These are phyloP conservation scores for Gobius niger DNA, from an alignment of 2,113 vertebrate species.

Conservation along the genomic window DNA sequence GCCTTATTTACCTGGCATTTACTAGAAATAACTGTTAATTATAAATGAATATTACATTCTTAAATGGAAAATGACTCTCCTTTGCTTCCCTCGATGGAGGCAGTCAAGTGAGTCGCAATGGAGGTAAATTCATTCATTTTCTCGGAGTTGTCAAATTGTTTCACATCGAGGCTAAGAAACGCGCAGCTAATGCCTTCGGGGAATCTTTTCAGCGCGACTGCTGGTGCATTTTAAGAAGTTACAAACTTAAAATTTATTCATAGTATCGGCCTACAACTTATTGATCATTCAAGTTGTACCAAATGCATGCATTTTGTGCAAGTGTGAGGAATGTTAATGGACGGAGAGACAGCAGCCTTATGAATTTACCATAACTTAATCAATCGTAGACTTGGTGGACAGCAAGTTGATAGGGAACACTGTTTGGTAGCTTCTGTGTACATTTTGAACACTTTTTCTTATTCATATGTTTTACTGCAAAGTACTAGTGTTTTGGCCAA, in stretches of 20 bases:
- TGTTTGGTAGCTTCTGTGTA: not conserved
- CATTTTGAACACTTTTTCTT: not conserved
- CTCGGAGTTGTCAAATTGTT: conserved; percentile 29
- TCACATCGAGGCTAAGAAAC: conserved; percentile 20
- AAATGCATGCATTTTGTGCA: conserved; percentile 22
- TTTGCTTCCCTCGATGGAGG: not conserved
- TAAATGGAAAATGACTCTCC: conserved; percentile 3
- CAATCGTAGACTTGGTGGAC: not conserved
- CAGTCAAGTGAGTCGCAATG: not conserved
- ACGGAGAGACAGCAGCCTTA: not conserved
- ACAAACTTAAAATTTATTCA: conserved; percentile 29
- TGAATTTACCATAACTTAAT: not conserved
- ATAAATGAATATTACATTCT: conserved; percentile 5
- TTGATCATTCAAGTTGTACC: conserved; percentile 45
- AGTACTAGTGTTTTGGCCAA: too few species aligned
- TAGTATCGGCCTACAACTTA: conserved; percentile 33
- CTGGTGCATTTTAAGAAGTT: conserved; percentile 49
- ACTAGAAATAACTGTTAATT: conserved; percentile 12
- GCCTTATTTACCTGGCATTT: conserved; percentile 5
- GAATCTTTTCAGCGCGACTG: conserved; percentile 20
- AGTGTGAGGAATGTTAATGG: conserved; percentile 20
- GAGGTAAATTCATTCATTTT: conserved; percentile 17
- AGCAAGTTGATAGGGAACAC: not conserved
- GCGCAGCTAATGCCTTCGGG: conserved; percentile 20
- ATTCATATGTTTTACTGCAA: not conserved